Evolutionary conservation across 2,113 vertebrate species (phyloP).

Genomic region (Paradoxurus hermaphroditus): DNA sequence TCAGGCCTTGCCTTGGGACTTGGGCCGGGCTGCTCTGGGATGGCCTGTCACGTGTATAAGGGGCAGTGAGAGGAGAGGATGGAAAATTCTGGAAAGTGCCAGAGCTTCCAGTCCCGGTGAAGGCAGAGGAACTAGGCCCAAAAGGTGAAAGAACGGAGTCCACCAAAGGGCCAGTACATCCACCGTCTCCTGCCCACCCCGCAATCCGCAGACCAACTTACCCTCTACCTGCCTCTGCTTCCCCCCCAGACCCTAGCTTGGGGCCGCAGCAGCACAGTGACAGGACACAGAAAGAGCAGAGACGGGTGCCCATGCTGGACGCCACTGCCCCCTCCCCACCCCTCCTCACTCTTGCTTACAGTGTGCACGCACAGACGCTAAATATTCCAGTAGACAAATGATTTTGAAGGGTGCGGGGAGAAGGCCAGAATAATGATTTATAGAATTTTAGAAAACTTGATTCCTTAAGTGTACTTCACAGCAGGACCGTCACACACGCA

Average conservation of each 20-base stretch:
- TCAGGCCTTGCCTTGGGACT: constrained; percentile 39
- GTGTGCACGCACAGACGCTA: background rate
- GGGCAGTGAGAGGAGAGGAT: background rate
- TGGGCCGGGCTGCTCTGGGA: background rate
- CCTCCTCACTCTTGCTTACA: rapidly evolving
- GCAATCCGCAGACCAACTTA: rapidly evolving
- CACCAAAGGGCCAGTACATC: too few species aligned
- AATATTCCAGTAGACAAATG: background rate
- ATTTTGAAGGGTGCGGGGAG: background rate
- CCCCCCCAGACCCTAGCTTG: background rate
- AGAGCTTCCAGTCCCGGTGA: background rate
- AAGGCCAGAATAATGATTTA: constrained; percentile 8
- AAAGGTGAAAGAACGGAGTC: background rate
- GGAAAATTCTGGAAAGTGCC: constrained; percentile 14
- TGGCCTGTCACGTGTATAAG: background rate
- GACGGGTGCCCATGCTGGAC: rapidly evolving
- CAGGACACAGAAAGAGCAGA: background rate
- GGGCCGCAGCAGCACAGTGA: background rate
- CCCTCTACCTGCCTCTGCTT: rapidly evolving
- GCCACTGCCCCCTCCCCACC: rapidly evolving
- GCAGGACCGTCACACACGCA: background rate
- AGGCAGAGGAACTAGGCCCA: background rate
- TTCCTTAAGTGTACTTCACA: constrained; percentile 18
- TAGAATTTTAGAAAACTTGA: constrained; percentile 46
- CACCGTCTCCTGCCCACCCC: background rate